Conservation (phyloP, 2,113 vertebrate species). For the Indicator indicator region DNA sequence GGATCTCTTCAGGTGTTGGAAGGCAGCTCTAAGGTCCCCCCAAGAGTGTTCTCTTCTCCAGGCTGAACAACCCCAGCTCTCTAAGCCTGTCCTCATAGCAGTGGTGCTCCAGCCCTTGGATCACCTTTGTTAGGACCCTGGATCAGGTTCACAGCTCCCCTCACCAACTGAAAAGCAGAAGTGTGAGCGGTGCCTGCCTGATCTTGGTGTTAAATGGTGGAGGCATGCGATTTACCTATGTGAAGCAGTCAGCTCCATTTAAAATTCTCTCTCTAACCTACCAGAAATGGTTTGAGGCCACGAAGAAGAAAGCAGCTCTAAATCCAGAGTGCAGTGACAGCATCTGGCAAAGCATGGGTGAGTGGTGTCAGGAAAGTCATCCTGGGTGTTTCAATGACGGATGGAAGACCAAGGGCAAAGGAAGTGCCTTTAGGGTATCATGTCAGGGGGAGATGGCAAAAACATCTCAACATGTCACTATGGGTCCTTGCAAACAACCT, state of each 20-base stretch:
- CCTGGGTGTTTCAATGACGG: fast-evolving
- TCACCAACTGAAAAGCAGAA: too few relatives aligned
- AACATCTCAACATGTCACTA: too few relatives aligned
- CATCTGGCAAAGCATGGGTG: neutral
- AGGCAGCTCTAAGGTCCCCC: too few relatives aligned
- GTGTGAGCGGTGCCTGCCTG: fast-evolving
- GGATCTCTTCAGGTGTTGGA: too few relatives aligned
- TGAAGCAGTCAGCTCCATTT: neutral
- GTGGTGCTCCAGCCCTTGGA: too few relatives aligned
- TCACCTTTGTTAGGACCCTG: too few relatives aligned
- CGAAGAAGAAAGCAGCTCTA: neutral
- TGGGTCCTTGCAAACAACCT: too few relatives aligned
- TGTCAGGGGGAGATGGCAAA: too few relatives aligned
- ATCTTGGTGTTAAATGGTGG: neutral
- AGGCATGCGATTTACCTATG: fast-evolving
- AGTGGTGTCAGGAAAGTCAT: neutral
- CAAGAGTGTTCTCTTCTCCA: too few relatives aligned
- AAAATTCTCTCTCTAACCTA: neutral
- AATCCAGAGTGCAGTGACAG: neutral
- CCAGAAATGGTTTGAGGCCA: neutral
- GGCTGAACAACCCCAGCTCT: too few relatives aligned
- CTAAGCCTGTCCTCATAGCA: too few relatives aligned
- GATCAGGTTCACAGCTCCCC: too few relatives aligned
- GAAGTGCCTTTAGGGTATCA: neutral
- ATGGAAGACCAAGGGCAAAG: neutral